A percentile compares a stretch with the other conserved stretches of the same genome.
Conservation (phyloP, 2,113 vertebrate genomes). For the Phylloscopus trochiloides region DNA sequence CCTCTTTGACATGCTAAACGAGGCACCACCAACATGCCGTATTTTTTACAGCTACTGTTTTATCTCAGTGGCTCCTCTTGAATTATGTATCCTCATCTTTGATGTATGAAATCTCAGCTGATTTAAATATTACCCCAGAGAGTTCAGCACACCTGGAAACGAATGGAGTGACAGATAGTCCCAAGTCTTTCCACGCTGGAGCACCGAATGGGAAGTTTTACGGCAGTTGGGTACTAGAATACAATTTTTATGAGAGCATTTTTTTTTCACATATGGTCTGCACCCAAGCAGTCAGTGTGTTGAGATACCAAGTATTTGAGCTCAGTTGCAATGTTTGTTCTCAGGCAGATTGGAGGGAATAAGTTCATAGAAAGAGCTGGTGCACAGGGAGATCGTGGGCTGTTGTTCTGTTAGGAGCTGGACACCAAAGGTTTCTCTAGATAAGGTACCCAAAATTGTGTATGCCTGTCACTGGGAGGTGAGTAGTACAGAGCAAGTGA, state of each 20-base stretch:
- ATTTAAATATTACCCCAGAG: slow-evolving; percentile 60
- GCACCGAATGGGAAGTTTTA: not conserved
- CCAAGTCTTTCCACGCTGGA: not conserved
- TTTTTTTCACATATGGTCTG: not conserved
- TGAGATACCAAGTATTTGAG: not conserved
- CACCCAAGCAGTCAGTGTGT: not conserved
- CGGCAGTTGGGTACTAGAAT: not conserved
- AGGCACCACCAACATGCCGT: not conserved
- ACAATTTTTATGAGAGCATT: not conserved
- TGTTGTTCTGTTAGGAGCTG: not conserved
- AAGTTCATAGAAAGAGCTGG: not conserved
- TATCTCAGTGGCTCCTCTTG: slow-evolving; percentile 44
- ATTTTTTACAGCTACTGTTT: slow-evolving; percentile 41
- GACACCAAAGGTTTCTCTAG: not conserved
- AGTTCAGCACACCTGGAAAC: slow-evolving; percentile 44
- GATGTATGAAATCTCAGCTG: slow-evolving; percentile 62
- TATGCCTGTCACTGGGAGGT: not conserved
- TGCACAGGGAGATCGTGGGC: not conserved
- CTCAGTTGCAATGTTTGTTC: not conserved
- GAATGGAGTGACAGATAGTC: not conserved
- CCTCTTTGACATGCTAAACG: slow-evolving; percentile 38
- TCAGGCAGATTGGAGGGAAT: not conserved
- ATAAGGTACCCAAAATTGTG: not conserved
- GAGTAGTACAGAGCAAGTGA: not conserved
- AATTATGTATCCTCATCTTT: slow-evolving; percentile 63